Evolutionary conservation across 2,113 vertebrate genomes (phyloP), one percentile per base, ranked within the genome.

Genomic region (Cyprinodon variegatus): DNA sequence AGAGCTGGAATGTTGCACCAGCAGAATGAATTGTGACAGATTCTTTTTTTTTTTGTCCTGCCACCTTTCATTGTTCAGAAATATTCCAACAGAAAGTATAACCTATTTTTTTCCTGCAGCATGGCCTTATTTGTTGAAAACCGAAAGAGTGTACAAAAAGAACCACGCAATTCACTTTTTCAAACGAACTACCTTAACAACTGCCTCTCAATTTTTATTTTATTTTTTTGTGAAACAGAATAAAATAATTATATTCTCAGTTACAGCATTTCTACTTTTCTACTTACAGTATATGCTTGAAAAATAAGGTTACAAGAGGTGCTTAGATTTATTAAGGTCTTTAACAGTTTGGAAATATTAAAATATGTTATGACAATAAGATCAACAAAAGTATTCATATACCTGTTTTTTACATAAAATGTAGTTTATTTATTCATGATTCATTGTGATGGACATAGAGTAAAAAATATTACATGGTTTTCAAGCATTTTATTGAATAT

Each of bases 21-120:
- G 78, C 78, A 81, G 38, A 77, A 73, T 79, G 84, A 74, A 77
- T 81, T 83, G 70, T 68, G 75, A 77, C 69, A 14, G 50, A n/a
- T 57, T 48, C 29, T 29, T 70, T 79, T 80, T 72, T 72, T 38
- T 68, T 29, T 17, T 29, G 57, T 68, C 38, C 11, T 37, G 45
- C 53, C 17, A 22, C 14, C 66, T 59, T 59, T 41, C 66, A 29
- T 38, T 66, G 40, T 57, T 62, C 29, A 20, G 57, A 70, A 72
- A 57, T 53, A 82, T 14, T 74, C 39, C 57, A 67, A 13, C 73
- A 64, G 41, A 69, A 37, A 70, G 53, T 14, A 45, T 12, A 67
- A 65, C 71, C 63, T 20, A n/a, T 40, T 64, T 39, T 64, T 40
- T 64, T 39, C 40, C 38, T 64, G 15, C 15, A 15, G 36, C 14